Evolutionary conservation across 2,888 invertebrate genomes (phyloP).

Genomic region (Lepas anatifera): DNA sequence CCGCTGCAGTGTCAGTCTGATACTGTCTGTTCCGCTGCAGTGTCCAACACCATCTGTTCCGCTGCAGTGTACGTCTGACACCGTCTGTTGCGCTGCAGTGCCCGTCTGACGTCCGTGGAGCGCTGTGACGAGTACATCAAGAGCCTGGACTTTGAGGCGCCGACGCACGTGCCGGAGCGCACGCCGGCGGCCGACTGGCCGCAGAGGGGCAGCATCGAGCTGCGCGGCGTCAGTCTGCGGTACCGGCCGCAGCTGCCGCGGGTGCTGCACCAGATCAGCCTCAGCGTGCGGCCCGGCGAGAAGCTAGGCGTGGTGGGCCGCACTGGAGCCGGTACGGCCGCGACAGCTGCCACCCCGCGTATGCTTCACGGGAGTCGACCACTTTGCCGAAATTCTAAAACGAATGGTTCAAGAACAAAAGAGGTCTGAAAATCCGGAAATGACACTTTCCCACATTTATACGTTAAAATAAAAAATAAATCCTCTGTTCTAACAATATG

Average conservation of each 20-base stretch:
- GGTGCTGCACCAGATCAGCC: slow-evolving; percentile 38
- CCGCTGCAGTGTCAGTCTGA: background rate
- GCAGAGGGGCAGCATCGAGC: slow-evolving; percentile 32
- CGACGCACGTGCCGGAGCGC: slow-evolving; percentile 29
- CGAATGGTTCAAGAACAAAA: no score
- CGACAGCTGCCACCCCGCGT: slow-evolving; percentile 33
- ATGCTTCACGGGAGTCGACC: no score
- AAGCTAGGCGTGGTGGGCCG: slow-evolving; percentile 44
- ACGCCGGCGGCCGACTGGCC: slow-evolving; percentile 35
- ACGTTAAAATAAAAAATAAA: no score
- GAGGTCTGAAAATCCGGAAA: no score
- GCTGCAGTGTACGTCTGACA: no score
- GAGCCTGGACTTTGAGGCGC: slow-evolving; percentile 31
- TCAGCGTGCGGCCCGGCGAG: slow-evolving; percentile 37
- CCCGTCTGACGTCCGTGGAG: no score
- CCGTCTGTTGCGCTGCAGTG: no score
- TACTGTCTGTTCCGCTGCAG: background rate
- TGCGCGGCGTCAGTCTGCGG: slow-evolving; percentile 34
- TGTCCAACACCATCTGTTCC: slow-evolving; percentile 35
- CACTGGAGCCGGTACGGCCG: slow-evolving; percentile 40
- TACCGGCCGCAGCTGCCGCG: slow-evolving; percentile 34
- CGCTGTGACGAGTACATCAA: slow-evolving; percentile 32
- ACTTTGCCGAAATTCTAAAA: no score
- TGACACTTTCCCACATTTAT: no score
- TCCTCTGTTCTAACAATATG: no score